A percentile compares a stretch with the other conserved stretches of the same genome.
phyloP scores from a whole-genome alignment of 2,888 invertebrate genomes.

The Spodoptera exigua region DNA sequence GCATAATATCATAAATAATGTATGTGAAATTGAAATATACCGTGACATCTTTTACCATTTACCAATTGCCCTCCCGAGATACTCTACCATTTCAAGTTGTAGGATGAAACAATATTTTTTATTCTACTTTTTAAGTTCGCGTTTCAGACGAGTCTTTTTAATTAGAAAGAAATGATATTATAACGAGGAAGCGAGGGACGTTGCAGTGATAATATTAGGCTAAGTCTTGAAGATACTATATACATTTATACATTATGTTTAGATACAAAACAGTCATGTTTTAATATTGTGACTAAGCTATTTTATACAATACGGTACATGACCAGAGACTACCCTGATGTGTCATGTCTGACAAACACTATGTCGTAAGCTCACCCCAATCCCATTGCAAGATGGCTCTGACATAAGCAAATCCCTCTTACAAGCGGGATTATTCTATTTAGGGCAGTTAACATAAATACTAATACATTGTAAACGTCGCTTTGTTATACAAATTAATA shows the following conservation, averaged over 20 bases:
- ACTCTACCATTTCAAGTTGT: neutral
- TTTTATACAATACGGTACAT: too few species aligned
- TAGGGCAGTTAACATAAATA: neutral
- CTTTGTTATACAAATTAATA: too few species aligned
- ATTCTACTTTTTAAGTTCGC: slow-evolving; percentile 17
- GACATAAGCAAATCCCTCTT: slow-evolving; percentile 4
- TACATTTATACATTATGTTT: too few species aligned
- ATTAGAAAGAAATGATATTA: slow-evolving; percentile 15
- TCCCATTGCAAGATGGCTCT: slow-evolving; percentile 6
- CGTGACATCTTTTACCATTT: slow-evolving; percentile 3
- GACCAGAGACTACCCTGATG: too few species aligned
- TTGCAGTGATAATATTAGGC: slow-evolving; percentile 4
- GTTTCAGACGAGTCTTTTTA: slow-evolving; percentile 3
- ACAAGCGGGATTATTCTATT: slow-evolving; percentile 8
- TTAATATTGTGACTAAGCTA: too few species aligned
- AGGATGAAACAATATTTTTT: neutral
- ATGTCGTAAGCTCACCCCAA: slow-evolving; percentile 1
- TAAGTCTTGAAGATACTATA: too few species aligned
- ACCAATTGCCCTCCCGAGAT: neutral
- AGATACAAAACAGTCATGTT: too few species aligned
- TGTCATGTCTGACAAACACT: too few species aligned
- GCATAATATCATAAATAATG: neutral
- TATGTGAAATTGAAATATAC: neutral
- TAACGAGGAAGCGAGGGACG: slow-evolving; percentile 4
- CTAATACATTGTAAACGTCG: neutral